Conservation (phyloP, 1,140 invertebrate species). For the Magallana gigas region DNA sequence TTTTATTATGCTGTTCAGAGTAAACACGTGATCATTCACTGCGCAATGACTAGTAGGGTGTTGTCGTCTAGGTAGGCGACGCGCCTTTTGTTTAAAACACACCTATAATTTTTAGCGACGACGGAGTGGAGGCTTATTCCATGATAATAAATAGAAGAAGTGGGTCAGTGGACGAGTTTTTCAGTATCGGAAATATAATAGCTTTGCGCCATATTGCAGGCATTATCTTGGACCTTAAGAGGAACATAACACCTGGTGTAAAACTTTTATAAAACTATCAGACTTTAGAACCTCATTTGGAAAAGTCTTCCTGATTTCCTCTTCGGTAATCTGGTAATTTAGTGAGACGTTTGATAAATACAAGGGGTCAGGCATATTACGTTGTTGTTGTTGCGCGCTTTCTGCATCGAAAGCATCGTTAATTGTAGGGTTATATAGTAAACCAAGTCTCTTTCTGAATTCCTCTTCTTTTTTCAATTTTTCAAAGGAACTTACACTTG, state of each 20-base stretch:
- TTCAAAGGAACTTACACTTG: too few species aligned
- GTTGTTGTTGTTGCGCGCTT: background rate
- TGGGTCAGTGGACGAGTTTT: constrained; percentile 45
- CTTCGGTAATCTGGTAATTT: background rate
- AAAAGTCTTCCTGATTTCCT: background rate
- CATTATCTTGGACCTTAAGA: constrained; percentile 41
- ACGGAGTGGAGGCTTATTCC: too few species aligned
- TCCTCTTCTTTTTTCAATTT: too few species aligned
- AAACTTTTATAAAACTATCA: background rate
- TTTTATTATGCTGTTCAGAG: too few species aligned
- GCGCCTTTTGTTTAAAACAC: constrained; percentile 53
- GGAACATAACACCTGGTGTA: constrained; percentile 41
- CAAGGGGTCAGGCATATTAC: constrained; percentile 34
- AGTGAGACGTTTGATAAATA: background rate
- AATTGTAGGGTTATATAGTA: constrained; percentile 1
- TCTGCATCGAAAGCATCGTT: background rate
- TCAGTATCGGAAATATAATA: constrained; percentile 55
- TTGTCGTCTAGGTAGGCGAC: constrained; percentile 48
- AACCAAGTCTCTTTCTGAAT: background rate
- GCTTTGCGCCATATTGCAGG: constrained; percentile 50
- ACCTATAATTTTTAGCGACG: constrained; percentile 52
- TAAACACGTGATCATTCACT: constrained; percentile 41
- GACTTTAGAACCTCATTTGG: constrained; percentile 49
- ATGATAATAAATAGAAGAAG: too few species aligned
- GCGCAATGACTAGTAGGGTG: constrained; percentile 48